Percentiles rank a stretch among this genome's conserved stretches.
phyloP scores from a whole-genome alignment of 2,797 vertebrate species.

The Propithecus perrieri region DNA sequence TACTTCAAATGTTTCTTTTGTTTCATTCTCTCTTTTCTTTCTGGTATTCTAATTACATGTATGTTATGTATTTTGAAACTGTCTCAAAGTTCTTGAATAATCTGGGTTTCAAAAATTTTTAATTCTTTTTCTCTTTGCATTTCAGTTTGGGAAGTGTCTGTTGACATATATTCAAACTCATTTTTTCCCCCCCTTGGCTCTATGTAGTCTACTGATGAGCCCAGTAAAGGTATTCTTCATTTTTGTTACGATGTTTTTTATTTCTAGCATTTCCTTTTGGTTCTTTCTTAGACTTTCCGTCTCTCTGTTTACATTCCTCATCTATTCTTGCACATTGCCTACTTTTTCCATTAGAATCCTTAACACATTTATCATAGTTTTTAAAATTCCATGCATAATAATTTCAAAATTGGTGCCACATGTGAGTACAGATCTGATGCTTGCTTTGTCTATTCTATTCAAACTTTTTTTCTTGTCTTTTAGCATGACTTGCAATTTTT shows the following conservation, averaged over 20 bases:
- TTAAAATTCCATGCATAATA: background rate
- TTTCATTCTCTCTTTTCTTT: background rate
- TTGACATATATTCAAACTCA: background rate
- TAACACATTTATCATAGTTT: background rate
- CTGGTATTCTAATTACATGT: background rate
- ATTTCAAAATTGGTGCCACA: background rate
- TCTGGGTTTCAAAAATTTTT: background rate
- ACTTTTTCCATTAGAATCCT: background rate
- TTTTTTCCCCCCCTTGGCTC: background rate
- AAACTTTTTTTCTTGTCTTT: background rate
- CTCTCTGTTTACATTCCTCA: background rate
- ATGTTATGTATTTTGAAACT: background rate
- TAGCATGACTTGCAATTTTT: background rate
- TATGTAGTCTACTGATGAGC: background rate
- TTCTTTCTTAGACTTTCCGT: background rate
- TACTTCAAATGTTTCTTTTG: background rate
- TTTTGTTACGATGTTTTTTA: background rate
- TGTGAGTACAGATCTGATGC: background rate
- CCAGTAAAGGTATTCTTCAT: background rate
- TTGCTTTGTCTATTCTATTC: background rate
- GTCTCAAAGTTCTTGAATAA: background rate
- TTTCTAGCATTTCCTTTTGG: background rate
- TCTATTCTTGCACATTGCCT: background rate
- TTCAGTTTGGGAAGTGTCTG: background rate
- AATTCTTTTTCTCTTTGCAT: background rate